These are phyloP conservation scores for Phortica magna DNA, from an alignment of 2,888 invertebrate species.

Conservation along the genomic window DNA sequence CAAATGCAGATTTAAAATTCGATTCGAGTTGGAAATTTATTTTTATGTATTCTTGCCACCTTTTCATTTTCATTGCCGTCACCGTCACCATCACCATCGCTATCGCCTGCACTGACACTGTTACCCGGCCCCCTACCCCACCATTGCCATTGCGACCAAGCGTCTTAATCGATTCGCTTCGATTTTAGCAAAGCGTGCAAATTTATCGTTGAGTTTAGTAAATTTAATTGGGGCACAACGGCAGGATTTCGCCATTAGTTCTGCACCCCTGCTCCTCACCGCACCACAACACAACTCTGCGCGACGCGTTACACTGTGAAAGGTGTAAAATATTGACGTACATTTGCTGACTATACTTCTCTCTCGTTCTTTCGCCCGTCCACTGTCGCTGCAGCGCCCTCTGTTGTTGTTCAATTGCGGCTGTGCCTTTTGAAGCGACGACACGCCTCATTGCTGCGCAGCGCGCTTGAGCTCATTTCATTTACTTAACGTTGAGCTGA, in stretches of 20 bases:
- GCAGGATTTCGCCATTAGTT: conserved; percentile 42
- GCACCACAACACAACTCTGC: conserved; percentile 6
- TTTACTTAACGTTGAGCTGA: neutral
- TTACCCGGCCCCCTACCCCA: neutral
- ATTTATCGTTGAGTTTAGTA: conserved; percentile 71
- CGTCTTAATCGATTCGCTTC: conserved; percentile 55
- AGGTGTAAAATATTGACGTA: neutral
- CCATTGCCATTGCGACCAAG: neutral
- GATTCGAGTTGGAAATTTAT: conserved; percentile 72
- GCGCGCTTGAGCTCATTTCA: neutral
- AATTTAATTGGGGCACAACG: conserved; percentile 68
- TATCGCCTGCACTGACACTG: neutral
- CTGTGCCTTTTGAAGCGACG: neutral
- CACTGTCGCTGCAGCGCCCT: neutral
- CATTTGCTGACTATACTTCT: conserved; percentile 20
- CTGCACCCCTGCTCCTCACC: neutral
- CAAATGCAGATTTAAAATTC: conserved; percentile 56
- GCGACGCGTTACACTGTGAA: neutral
- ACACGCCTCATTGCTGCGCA: neutral
- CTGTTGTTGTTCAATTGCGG: neutral
- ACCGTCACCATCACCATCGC: neutral
- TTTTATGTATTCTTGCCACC: conserved; percentile 57
- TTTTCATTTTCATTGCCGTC: conserved; percentile 12
- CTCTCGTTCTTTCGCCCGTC: too few relatives aligned
- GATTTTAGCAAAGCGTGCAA: conserved; percentile 63